Conservation (phyloP, 2,113 vertebrate species). For the Aleadryas rufinucha region DNA sequence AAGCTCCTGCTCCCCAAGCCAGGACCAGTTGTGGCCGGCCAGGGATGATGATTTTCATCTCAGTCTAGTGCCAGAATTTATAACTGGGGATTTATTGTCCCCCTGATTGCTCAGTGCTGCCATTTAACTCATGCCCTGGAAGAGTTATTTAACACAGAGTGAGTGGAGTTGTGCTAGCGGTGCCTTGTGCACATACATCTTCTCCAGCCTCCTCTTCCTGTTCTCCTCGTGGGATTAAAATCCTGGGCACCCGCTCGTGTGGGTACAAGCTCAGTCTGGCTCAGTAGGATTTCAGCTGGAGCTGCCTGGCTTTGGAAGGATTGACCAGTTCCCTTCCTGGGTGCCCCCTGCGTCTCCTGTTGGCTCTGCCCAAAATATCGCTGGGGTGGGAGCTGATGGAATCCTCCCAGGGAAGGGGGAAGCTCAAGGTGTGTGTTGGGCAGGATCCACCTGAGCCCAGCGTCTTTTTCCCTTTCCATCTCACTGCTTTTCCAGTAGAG, state of each 20-base stretch:
- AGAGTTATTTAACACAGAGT: slow-evolving; percentile 15
- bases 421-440: neutral
- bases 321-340: neutral
- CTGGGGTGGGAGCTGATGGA: neutral
- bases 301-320: neutral
- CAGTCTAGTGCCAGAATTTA: neutral
- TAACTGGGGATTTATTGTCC: slow-evolving; percentile 30
- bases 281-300: neutral
- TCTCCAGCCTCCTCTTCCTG: neutral
- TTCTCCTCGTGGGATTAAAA: neutral
- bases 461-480: neutral
- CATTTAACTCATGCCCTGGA: slow-evolving; percentile 7
- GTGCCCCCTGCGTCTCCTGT: rapidly evolving
- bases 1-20: rapidly evolving
- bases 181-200: neutral
- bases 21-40: neutral
- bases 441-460: neutral
- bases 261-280: neutral
- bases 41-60: neutral
- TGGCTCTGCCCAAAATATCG: neutral
- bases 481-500: neutral
- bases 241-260: neutral
- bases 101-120: slow-evolving; percentile 25
- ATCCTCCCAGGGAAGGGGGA: neutral
- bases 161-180: neutral